Percentiles rank a stretch among this genome's conserved stretches.
Evolutionary conservation across 37 sponge, comb jelly and placozoan species (phyloP).

Genomic region (Ephydatia muelleri): DNA sequence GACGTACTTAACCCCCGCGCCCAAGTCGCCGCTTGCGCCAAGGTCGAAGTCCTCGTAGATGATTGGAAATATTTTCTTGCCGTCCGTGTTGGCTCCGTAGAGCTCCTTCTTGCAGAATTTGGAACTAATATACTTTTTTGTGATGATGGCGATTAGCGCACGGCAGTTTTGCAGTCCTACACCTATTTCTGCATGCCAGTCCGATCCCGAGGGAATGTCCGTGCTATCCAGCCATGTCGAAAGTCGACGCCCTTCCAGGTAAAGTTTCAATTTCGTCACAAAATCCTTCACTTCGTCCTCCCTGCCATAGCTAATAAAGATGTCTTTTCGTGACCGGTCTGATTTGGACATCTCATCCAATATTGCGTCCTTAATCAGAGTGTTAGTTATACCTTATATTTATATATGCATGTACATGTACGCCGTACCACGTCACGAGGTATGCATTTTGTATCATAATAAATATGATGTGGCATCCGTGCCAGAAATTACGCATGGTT

Average conservation of each 20-base stretch:
- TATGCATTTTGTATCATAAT: too few relatives aligned
- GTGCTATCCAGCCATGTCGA: slow-evolving; percentile 46
- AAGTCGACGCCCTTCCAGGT: slow-evolving; percentile 34
- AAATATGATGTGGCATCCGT: too few relatives aligned
- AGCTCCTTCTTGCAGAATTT: slow-evolving; percentile 54
- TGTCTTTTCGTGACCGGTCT: slow-evolving; percentile 10
- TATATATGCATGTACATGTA: too few relatives aligned
- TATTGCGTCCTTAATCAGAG: slow-evolving; percentile 61
- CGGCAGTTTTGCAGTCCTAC: slow-evolving; percentile 40
- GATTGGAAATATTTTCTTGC: slow-evolving; percentile 52
- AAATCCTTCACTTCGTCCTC: slow-evolving; percentile 28
- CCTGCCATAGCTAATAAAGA: slow-evolving; percentile 61
- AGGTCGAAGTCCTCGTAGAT: slow-evolving; percentile 41
- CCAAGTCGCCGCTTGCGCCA: not conserved
- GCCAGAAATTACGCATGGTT: too few relatives aligned
- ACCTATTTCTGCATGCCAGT: slow-evolving; percentile 63
- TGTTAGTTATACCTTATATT: too few relatives aligned
- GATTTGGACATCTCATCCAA: slow-evolving; percentile 37
- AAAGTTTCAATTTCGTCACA: slow-evolving; percentile 22
- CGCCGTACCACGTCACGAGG: too few relatives aligned
- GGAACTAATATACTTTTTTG: slow-evolving; percentile 51
- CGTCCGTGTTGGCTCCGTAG: slow-evolving; percentile 46
- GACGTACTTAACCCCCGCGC: slow-evolving; percentile 64
- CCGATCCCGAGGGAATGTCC: slow-evolving; percentile 23
- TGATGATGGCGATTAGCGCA: slow-evolving; percentile 47